Base-by-base conservation (phyloP, 2,113 vertebrate species). In the Sebastes schlegelii region DNA sequence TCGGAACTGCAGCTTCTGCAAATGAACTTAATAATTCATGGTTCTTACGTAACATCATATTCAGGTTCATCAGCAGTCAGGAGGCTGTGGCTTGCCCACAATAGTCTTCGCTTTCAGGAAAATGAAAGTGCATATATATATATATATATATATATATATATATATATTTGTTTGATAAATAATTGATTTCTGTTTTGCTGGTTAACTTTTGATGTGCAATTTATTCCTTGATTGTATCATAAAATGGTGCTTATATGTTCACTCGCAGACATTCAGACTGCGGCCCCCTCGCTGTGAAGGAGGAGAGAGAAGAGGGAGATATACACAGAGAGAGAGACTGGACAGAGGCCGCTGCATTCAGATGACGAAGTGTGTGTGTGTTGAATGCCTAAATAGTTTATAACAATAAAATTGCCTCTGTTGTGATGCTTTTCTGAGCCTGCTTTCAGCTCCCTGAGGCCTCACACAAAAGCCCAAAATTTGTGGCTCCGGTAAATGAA, bases 141-240 rank as follows among this genome's bases (percentile, higher is more conserved):
- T 19, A 85, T 86, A 86, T 88, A n/a, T n/a, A n/a, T n/a, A n/a
- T n/a, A n/a, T n/a, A 55, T 63, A 21, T 80, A 74, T 63, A 21
- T 80, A 74, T 19, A 85, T 86, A 86, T 88, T 71, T 57, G 71
- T 85, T 64, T 62, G 62, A 84, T 88, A 77, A 91, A 90, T 86
- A 76, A 86, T 87, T 87, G 45, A 91, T 91, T 76, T 55, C 0
- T 69, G 6, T 70, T 34, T 63, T 86, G 69, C 73, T 67, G 76
- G 81, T 91, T 87, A 64, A 83, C 73, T 87, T 89, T 83, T 63
- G 64, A 77, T 75, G 73, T 77, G 90, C 69, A 67, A 73, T 88
- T 87, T 46, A 83, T 86, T 79, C 80, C 88, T 83, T 55, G 60
- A 82, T 76, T 74, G 57, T 78, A 66, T 61, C 69, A n/a, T 72